A percentile compares a stretch with the other conserved stretches of the same genome.
Evolutionary conservation across 2,888 invertebrate species (phyloP).

Genomic region (Acanthosepion pharaonis): DNA sequence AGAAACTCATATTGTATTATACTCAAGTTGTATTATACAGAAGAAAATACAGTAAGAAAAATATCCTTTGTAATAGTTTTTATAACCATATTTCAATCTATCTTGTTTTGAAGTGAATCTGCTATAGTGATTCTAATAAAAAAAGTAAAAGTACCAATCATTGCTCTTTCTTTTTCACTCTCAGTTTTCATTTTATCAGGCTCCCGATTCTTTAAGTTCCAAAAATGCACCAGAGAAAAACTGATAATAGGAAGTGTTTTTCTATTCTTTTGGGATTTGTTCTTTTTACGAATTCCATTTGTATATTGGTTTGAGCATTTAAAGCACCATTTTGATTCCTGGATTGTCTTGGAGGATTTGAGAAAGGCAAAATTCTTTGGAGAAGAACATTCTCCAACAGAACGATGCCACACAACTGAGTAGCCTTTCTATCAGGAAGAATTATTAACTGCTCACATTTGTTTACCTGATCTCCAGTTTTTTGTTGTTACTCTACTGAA

Average conservation of each 20-base stretch:
- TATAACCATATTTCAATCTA: too few relatives aligned
- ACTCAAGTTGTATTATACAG: too few relatives aligned
- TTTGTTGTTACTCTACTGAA: neutral
- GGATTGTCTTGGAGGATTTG: neutral
- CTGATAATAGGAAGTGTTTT: neutral
- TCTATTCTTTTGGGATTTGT: too few relatives aligned
- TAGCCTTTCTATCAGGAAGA: neutral
- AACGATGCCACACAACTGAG: neutral
- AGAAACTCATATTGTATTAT: too few relatives aligned
- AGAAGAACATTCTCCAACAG: neutral
- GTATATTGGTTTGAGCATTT: neutral
- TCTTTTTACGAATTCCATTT: neutral
- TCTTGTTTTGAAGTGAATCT: too few relatives aligned
- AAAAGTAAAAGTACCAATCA: too few relatives aligned
- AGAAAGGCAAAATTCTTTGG: neutral
- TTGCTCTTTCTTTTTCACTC: too few relatives aligned
- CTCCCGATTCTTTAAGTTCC: too few relatives aligned
- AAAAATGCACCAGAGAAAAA: neutral
- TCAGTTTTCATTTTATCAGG: too few relatives aligned
- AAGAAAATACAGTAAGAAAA: too few relatives aligned
- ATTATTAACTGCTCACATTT: neutral
- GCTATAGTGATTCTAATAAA: too few relatives aligned
- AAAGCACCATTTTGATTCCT: neutral
- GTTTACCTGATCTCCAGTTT: neutral
- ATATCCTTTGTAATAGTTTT: too few relatives aligned